Evolutionary conservation across 2,888 invertebrate species (phyloP).

Genomic region (Sphaeridia pumilis): DNA sequence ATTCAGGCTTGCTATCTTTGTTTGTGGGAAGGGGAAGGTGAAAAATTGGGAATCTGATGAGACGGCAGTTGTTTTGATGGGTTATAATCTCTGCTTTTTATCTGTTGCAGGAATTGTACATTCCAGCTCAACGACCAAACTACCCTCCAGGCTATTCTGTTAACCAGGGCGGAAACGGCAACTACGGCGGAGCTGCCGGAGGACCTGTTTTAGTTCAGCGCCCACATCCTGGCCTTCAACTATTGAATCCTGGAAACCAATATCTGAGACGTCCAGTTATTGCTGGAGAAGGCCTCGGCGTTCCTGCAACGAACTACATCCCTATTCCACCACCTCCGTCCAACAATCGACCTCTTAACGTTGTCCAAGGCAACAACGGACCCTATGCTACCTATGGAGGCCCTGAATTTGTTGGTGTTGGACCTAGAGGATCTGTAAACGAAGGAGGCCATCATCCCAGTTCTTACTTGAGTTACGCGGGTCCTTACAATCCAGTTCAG

Average conservation of each 20-base stretch:
- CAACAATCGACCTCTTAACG: not conserved
- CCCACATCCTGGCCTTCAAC: too few species aligned
- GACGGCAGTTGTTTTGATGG: not conserved
- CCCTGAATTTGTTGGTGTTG: not conserved
- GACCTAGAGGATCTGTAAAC: constrained; percentile 8
- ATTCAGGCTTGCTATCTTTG: not conserved
- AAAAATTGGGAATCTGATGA: not conserved
- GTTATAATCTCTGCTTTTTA: not conserved
- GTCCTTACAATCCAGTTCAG: constrained; percentile 19
- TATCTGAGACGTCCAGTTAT: not conserved
- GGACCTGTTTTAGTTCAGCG: not conserved
- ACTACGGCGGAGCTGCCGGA: not conserved
- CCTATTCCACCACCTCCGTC: not conserved
- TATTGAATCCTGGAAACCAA: not conserved
- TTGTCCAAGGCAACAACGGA: not conserved
- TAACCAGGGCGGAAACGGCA: not conserved
- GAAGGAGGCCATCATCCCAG: constrained; percentile 11
- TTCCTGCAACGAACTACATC: not conserved
- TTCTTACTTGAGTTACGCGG: constrained; percentile 10
- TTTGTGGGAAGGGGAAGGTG: not conserved
- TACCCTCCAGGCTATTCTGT: too few species aligned
- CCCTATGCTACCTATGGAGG: not conserved
- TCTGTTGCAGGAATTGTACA: not conserved
- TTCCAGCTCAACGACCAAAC: not conserved
- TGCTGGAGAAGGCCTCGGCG: not conserved